These are phyloP conservation scores for Antedon mediterranea DNA, from an alignment of 53 echinoderm and acorn worm species.

Conservation along the genomic window DNA sequence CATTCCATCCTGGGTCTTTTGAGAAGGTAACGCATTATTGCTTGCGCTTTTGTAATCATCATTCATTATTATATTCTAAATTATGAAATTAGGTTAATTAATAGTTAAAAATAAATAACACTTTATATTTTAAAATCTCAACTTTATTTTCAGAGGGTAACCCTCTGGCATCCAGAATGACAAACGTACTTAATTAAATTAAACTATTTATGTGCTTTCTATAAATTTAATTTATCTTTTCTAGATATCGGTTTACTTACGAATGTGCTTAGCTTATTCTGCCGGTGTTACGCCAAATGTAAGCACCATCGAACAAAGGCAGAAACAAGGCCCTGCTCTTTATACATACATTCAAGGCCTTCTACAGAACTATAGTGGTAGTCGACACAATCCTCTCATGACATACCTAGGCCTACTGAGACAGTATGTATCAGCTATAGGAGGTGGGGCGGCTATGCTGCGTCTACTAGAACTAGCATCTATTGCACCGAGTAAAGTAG, in stretches of 20 bases:
- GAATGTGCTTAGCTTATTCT: slow-evolving; percentile 50
- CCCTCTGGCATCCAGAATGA: too few relatives aligned
- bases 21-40: slow-evolving; percentile 60
- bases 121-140: not conserved
- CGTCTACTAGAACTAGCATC: slow-evolving; percentile 43
- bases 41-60: not conserved
- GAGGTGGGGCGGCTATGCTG: slow-evolving; percentile 32
- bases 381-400: slow-evolving; percentile 11
- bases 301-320: slow-evolving; percentile 26
- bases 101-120: not conserved
- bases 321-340: slow-evolving; percentile 32
- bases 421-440: slow-evolving; percentile 49
- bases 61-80: too few relatives aligned
- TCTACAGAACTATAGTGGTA: slow-evolving; percentile 19
- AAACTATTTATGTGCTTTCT: too few relatives aligned
- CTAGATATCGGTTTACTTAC: slow-evolving; percentile 38
- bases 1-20: slow-evolving; percentile 40
- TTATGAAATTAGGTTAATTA: too few relatives aligned
- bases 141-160: not conserved
- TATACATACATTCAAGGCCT: slow-evolving; percentile 27
- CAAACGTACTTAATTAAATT: too few relatives aligned
- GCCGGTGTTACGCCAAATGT: slow-evolving; percentile 33
- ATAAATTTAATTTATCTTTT: not conserved
- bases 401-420: slow-evolving; percentile 34
- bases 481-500: slow-evolving; percentile 42